Percentiles rank a stretch among this genome's conserved stretches.
phyloP scores from a whole-genome alignment of 2,113 vertebrate genomes.

The Solea solea region DNA sequence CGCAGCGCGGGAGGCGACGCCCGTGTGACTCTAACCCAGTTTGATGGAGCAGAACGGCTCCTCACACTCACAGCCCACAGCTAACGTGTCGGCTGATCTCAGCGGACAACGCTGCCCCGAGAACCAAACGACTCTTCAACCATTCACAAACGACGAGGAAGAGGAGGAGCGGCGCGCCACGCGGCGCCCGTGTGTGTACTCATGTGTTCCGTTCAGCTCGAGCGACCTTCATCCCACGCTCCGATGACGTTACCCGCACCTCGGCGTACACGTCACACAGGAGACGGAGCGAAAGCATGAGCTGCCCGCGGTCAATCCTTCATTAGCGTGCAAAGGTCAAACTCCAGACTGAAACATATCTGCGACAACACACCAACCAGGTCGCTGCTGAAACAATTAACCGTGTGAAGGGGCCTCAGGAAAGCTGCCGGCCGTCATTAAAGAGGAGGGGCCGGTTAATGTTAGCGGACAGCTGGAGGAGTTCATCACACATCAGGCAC shows the following conservation, averaged over 20 bases:
- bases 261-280: background rate
- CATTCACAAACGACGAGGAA: background rate
- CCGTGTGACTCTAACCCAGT: conserved; percentile 38
- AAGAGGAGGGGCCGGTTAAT: conserved; percentile 29
- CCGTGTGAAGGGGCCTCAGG: conserved; percentile 32
- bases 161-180: background rate
- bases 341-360: background rate
- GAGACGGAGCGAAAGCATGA: background rate
- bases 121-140: conserved; percentile 10
- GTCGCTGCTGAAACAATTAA: conserved; percentile 48
- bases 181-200: conserved; percentile 33
- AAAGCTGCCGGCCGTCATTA: conserved; percentile 26
- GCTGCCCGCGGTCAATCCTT: conserved; percentile 1
- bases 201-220: conserved; percentile 55
- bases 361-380: conserved; percentile 12
- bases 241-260: background rate
- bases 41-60: conserved; percentile 37
- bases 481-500: conserved; percentile 48
- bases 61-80: conserved; percentile 40
- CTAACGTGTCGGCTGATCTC: conserved; percentile 32
- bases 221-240: conserved; percentile 29
- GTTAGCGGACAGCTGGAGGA: conserved; percentile 57
- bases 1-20: background rate
- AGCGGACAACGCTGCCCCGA: background rate
- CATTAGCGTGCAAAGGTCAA: background rate